Evolutionary conservation across 2,113 vertebrate species (phyloP), one percentile per base, ranked within the genome.

Genomic region (Periophthalmodon schlosseri): DNA sequence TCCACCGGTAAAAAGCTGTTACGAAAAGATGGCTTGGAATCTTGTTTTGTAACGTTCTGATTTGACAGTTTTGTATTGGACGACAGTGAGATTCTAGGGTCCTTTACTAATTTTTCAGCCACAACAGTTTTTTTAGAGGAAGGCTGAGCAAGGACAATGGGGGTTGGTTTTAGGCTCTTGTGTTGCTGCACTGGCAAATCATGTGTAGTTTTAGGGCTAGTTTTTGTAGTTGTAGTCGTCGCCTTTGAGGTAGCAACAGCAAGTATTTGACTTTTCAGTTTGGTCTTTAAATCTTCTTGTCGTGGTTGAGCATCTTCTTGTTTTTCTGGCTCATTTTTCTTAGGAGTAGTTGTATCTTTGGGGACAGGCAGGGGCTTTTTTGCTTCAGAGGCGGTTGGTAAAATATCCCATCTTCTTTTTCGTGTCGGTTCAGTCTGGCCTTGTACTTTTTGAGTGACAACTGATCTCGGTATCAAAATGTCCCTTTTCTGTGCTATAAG

Each of bases 381-480:
- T 20, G 47, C n/a, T 67, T 75, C 33, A 9, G 21, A 73, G 57
- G 70, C 58, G 33, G 68, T 47, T 56, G 11, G 72, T 39, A 4
- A n/a, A 14, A 71, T 49, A 66, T 82, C 44, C 46, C 34, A 12
- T 21, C 23, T 73, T 10, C 2, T 9, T 23, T 24, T 80, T 0
- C 16, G 83, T 33, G 61, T 74, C 20, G 63, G 20, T 23, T 18
- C 21, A 67, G n/a, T 20, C 5, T 15, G 44, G 0, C 21, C 66
- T 4, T 49, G 39, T 52, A 78, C 73, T 72, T 76, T 71, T 34
- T 71, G 72, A 21, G 85, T 36, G 16, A 24, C 50, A 34, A 54
- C 63, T 56, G 47, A 65, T 68, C 56, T 71, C 33, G 68, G 66
- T 76, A 69, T 78, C 49, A 11, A 50, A 70, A 7, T 18, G 9